Conservation (phyloP, 2,113 vertebrate genomes). For the Oreochromis tanganicae region DNA sequence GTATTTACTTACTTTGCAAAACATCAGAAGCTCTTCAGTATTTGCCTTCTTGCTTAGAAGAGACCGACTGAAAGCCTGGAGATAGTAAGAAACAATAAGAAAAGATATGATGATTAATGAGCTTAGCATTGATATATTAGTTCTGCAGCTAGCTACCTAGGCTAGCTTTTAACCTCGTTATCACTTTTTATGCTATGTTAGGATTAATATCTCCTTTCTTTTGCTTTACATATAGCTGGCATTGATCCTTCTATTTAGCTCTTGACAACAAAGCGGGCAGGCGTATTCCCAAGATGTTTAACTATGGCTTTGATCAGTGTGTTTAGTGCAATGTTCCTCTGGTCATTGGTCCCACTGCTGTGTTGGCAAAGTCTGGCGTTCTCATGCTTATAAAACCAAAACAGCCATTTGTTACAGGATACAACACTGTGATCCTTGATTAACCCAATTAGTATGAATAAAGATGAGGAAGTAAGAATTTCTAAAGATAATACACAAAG, state of each 20-base stretch:
- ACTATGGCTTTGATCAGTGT: constrained; percentile 10
- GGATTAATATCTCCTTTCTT: background rate
- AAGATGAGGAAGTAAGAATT: constrained; percentile 37
- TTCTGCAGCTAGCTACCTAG: background rate
- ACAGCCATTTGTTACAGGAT: constrained; percentile 1
- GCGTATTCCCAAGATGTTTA: background rate
- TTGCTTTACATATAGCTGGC: background rate
- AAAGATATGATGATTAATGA: background rate
- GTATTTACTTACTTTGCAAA: background rate
- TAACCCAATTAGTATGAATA: constrained; percentile 50
- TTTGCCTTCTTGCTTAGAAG: background rate
- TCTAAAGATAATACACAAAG: constrained; percentile 59
- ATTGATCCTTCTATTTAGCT: background rate
- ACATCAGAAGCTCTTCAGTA: background rate
- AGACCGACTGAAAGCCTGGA: background rate
- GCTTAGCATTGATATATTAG: background rate
- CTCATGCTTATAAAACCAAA: background rate
- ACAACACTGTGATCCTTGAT: constrained; percentile 18
- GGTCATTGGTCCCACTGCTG: background rate
- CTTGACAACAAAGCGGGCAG: background rate
- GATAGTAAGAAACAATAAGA: background rate
- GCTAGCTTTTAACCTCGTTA: background rate
- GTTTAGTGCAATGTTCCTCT: background rate
- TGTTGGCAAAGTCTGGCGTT: background rate
- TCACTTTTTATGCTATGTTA: background rate